Conservation (phyloP, 2,888 invertebrate genomes). For the Troglohyphantes excavatus region DNA sequence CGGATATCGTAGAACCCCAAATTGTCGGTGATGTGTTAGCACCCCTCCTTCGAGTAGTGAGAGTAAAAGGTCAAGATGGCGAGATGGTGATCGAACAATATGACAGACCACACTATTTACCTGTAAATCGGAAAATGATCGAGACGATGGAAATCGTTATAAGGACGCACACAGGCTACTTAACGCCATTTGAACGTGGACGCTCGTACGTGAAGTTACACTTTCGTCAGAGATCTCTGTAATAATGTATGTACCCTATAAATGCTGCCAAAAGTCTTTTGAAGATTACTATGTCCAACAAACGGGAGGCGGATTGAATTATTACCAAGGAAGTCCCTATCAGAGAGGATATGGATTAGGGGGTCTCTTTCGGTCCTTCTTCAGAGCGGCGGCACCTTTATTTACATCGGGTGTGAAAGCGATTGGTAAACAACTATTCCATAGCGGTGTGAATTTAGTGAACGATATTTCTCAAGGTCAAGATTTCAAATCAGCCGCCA, state of each 20-base stretch:
- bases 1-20: slow-evolving; percentile 80
- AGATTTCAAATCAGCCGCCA: slow-evolving; percentile 6
- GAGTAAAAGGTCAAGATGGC: slow-evolving; percentile 59
- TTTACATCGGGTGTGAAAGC: slow-evolving; percentile 31
- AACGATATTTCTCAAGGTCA: slow-evolving; percentile 43
- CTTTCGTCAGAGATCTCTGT: slow-evolving; percentile 20
- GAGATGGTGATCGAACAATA: neutral
- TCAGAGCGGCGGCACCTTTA: slow-evolving; percentile 31
- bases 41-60: slow-evolving; percentile 80
- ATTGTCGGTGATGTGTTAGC: slow-evolving; percentile 80
- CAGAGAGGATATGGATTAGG: slow-evolving; percentile 54
- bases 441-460: slow-evolving; percentile 9
- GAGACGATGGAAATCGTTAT: slow-evolving; percentile 37
- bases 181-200: slow-evolving; percentile 46
- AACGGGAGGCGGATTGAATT: slow-evolving; percentile 18
- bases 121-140: neutral
- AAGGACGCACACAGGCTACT: slow-evolving; percentile 5
- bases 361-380: slow-evolving; percentile 29
- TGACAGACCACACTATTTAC: slow-evolving; percentile 37
- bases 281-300: slow-evolving; percentile 26
- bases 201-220: slow-evolving; percentile 24
- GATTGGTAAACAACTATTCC: slow-evolving; percentile 56
- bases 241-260: slow-evolving; percentile 28
- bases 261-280: slow-evolving; percentile 30
- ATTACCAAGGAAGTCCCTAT: slow-evolving; percentile 3